Base-by-base conservation (phyloP, 2,888 invertebrate species). In the Crossocerus cetratus region DNA sequence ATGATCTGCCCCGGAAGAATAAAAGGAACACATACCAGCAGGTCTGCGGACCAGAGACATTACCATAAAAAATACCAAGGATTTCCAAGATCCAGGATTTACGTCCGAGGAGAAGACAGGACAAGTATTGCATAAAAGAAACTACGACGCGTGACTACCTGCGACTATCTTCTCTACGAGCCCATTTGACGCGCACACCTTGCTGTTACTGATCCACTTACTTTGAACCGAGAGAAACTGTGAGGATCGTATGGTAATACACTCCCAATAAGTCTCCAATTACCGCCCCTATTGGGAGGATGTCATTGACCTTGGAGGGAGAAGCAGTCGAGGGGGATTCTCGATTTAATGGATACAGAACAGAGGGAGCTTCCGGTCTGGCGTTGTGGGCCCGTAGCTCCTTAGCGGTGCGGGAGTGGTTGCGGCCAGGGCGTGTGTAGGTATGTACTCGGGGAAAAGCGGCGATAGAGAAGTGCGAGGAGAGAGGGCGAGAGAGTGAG, bases 51-150 rank as follows among this genome's bases (percentile, higher is more conserved):
- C 13, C 43, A 53, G 58, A 42, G 45, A 53, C 56, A 78, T 77
- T 77, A 78, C 72, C 78, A 78, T 78, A 77, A 77, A 77, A 77
- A 77, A 75, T 77, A 72, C 77, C 70, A 56, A 58, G 68, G 65
- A 70, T 74, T 70, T 69, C 77, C 69, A 70, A 68, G 69, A 72
- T 72, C 64, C 61, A 23, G 67, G 75, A 74, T 74, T 67, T 76
- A 74, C 62, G 70, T 74, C 57, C 58, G 66, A 14, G 62, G 55
- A 65, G 67, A 75, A 65, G 67, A 65, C 22, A 59, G 66, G 74
- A 74, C 74, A 70, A 70, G 69, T 32, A 42, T 42, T 23, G 53
- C 43, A 70, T 59, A 62, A 45, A 53, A 53, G 13, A 20, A 21
- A 18, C 8, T 13, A 45, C 11, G 4, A 3, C 13, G 43, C 5